Base-by-base conservation (phyloP, 1,140 invertebrate genomes). In the Druon quercuslanigerum region DNA sequence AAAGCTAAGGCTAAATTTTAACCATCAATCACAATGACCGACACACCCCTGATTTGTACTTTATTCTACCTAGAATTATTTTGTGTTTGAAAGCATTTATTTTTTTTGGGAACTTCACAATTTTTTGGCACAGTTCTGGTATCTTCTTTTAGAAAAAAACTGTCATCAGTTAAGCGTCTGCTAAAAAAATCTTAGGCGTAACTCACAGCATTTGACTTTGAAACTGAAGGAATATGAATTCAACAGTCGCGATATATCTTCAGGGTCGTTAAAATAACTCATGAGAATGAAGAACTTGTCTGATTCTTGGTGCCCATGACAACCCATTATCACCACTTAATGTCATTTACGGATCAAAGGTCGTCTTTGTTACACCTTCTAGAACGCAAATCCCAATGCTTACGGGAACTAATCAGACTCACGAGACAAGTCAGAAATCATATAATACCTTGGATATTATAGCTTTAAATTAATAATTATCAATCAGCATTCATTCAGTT, bases 311-410 rank as follows among this genome's bases (percentile, higher is more conserved):
- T 73, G 81, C 71, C 79, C 77, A 20, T 83, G 81, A 78, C 74
- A 78, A 79, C 82, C 79, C 79, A 78, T 84, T 84, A 85, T 83
- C 83, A 71, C 79, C 76, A 57, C 84, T 87, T 83, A 83, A 84
- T 84, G 78, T 72, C 72, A 77, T 75, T 75, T 74, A 50, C 72
- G 66, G 74, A 80, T 80, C 80, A 76, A 50, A 74, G 72, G 25
- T 76, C 75, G 46, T 11, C 74, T 83, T 84, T 83, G 85, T 87
- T 80, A 60, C 71, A 33, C 25, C 46, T 74, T 46, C 25, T 66
- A 20, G 33, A 25, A 33, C 12, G 16, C 33, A 40, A 66, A 46
- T 66, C n/a, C 33, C 40, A 66, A 66, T 46, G 14, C 60, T 40
- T 40, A 40, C 33, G 33, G 14, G 60, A 66, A n/a, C 25, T 33